Base-by-base conservation (phyloP, 2,888 invertebrate species). In the Salticus scenicus region DNA sequence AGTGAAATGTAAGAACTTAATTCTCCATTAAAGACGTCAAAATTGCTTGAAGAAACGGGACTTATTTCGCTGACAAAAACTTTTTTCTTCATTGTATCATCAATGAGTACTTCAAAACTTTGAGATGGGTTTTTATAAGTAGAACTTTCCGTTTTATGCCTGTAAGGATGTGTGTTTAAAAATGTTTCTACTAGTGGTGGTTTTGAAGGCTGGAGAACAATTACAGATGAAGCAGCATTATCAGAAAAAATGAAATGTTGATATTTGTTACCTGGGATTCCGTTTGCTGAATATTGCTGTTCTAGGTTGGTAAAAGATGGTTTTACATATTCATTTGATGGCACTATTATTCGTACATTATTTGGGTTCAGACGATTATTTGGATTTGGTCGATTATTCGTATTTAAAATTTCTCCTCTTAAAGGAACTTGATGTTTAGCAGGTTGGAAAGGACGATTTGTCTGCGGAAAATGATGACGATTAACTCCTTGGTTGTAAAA, bases 221-320 rank as follows among this genome's bases (percentile, higher is more conserved):
- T 41, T 27, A 72, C 72, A 17, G 73, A 67, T 31, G 83, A 83
- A 69, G 42, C 73, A 24, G 76, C 42, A 51, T 42, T 30, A 51
- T 83, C 83, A 27, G 83, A 83, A 63, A 83, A 83, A 24, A 83
- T 83, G 28, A 77, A 83, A 24, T 83, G 77, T 1, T 75, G 64
- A 72, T 66, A 71, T 12, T 72, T 66, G 1, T 30, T 51, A 42
- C 33, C 66, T 4, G 33, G n/a, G 42, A 31, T 73, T 24, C 24
- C 57, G 24, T 41, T 83, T 10, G 37, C 30, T 20, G 41, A 63
- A 30, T 81, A 24, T 5, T 42, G 17, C 27, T 69, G 69, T 14
- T 42, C 28, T 47, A 33, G 20, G 8, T 74, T 37, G n/a, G 27
- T 24, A 10, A 78, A 41, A 17, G 71, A 33, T 20, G 51, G 57